Base-by-base conservation (phyloP, 2,888 invertebrate species). In the Trichogramma dendrolimi region DNA sequence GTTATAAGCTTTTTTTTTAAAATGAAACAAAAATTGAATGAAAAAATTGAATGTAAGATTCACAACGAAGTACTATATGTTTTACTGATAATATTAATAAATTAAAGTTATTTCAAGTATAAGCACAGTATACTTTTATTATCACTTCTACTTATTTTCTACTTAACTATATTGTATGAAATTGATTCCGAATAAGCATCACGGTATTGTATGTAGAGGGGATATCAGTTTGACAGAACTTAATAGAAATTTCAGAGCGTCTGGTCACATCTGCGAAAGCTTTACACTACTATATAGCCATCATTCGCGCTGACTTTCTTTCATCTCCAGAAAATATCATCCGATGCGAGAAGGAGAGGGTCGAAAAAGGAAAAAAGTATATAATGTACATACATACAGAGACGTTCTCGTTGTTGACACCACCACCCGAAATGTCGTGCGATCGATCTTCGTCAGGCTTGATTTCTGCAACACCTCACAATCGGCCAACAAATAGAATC, bases 371-470 rank as follows among this genome's bases (percentile, higher is more conserved):
- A 49, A 49, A 7, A 55, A 65, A 44, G 42, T 50, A 62, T 48
- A 61, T 47, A 60, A 46, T 58, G 62, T 58, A 56, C 55, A 63
- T 46, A 55, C 46, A 54, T 66, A 68, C 67, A 68, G 67, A 67
- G 66, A 61, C 74, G 73, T 71, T 71, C 70, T 70, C 72, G 70
- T 58, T 73, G 78, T 77, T 75, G 78, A 78, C 75, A 78, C 72
- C 72, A 73, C 75, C 74, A 72, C 70, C 74, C 70, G 72, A 6
- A 52, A 58, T 54, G 61, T 43, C 55, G 43, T 8, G 55, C 79
- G 75, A 79, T 79, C 79, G 79, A 79, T 78, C 79, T 78, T 79
- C 79, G 79, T 78, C 79, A 79, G 78, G 75, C 78, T 79, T 77
- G 79, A 79, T 79, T 79, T 79, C 76, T 64, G 77, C 73, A 76